Conservation (phyloP, 2,113 vertebrate genomes). For the Thunnus thynnus region DNA sequence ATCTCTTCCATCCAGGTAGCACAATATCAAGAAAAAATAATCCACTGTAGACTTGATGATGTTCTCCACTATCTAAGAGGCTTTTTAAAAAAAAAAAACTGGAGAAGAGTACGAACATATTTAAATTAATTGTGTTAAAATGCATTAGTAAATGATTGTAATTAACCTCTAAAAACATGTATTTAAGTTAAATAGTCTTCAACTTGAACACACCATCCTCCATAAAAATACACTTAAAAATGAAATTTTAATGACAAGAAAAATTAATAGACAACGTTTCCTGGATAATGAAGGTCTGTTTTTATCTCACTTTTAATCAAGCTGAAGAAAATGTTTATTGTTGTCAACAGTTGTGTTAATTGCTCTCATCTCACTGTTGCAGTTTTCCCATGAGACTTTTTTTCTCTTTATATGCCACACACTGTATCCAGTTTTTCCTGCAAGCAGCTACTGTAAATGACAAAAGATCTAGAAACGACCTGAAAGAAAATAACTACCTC, state of each 20-base stretch:
- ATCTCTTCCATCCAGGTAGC: neutral
- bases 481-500: slow-evolving; percentile 19
- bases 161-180: neutral
- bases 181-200: neutral
- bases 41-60: too few species aligned
- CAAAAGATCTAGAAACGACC: neutral
- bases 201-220: neutral
- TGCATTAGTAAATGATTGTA: slow-evolving; percentile 1
- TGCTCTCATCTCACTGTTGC: neutral
- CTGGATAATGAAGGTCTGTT: neutral
- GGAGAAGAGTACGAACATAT: neutral
- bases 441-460: neutral
- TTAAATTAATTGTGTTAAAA: neutral
- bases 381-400: neutral
- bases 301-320: neutral
- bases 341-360: slow-evolving; percentile 1
- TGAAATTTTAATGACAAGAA: neutral
- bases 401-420: neutral
- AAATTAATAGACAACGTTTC: too few species aligned
- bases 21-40: neutral
- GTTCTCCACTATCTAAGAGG: too few species aligned
- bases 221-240: neutral
- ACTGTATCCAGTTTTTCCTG: neutral
- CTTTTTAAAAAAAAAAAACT: too few species aligned
- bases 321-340: neutral